Percentiles rank a stretch among this genome's conserved stretches.
Conservation (phyloP, 2,888 invertebrate genomes). For the Physocephala rufipes region DNA sequence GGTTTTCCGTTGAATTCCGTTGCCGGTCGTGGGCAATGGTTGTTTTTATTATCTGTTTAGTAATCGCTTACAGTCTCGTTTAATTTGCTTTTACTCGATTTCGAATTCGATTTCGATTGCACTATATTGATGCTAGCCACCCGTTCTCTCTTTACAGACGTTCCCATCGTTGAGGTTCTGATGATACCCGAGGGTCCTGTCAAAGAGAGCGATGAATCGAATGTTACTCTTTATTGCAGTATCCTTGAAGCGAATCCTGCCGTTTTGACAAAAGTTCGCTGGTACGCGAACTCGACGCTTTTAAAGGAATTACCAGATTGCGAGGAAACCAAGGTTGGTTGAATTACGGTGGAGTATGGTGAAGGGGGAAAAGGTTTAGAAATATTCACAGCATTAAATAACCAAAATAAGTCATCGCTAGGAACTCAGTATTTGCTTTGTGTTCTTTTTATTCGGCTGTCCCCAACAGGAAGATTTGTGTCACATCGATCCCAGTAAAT, state of each 20-base stretch:
- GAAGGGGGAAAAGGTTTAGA: neutral
- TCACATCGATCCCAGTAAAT: conserved; percentile 86
- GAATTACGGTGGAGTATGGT: neutral
- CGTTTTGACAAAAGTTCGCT: conserved; percentile 78
- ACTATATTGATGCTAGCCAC: neutral
- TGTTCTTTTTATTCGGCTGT: conserved; percentile 28
- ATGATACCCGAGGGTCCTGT: conserved; percentile 82
- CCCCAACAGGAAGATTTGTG: conserved; percentile 72
- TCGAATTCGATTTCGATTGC: neutral
- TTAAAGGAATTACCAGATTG: conserved; percentile 88
- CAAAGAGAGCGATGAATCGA: conserved; percentile 79
- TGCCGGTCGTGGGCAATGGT: conserved; percentile 4
- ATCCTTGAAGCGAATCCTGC: conserved; percentile 83
- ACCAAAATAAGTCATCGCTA: too few species aligned
- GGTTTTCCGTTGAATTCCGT: too few species aligned
- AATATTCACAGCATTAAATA: neutral
- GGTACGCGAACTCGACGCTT: conserved; percentile 85
- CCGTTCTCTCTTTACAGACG: conserved; percentile 69
- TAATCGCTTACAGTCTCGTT: neutral
- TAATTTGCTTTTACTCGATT: conserved; percentile 8
- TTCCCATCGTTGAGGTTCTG: conserved; percentile 78
- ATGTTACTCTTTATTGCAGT: conserved; percentile 84
- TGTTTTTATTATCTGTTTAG: conserved; percentile 9
- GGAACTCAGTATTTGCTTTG: neutral
- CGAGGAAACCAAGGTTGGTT: conserved; percentile 59